Percentiles rank a stretch among this genome's conserved stretches.
These are phyloP conservation scores for Drosophila ezoana DNA, from an alignment of 2,888 invertebrate genomes.

Conservation along the genomic window DNA sequence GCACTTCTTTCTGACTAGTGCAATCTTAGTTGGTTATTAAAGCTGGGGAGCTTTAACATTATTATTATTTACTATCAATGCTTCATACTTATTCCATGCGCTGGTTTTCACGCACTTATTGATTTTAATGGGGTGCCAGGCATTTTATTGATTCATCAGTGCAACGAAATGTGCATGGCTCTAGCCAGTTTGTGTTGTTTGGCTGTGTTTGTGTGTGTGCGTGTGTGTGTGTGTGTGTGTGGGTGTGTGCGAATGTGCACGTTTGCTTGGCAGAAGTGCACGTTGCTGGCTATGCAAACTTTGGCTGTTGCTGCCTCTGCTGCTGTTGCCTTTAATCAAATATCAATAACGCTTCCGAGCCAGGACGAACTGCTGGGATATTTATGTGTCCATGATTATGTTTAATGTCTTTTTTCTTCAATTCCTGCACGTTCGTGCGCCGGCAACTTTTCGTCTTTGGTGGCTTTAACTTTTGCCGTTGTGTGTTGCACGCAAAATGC, in stretches of 20 bases:
- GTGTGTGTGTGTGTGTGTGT: conserved; percentile 7
- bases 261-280: conserved; percentile 52
- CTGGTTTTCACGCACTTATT: conserved; percentile 4
- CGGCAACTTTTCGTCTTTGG: conserved; percentile 15
- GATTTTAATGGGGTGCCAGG: conserved; percentile 39
- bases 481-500: conserved; percentile 43
- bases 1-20: too few relatives aligned
- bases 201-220: not conserved
- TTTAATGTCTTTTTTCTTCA: conserved; percentile 47
- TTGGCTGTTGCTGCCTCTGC: conserved; percentile 34
- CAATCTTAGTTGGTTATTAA: too few relatives aligned
- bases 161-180: conserved; percentile 22
- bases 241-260: conserved; percentile 5
- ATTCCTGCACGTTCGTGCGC: not conserved
- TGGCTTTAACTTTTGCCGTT: conserved; percentile 45
- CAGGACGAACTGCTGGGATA: conserved; percentile 45
- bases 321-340: conserved; percentile 59
- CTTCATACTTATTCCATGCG: not conserved
- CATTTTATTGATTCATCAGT: conserved; percentile 46
- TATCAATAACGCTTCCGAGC: conserved; percentile 54
- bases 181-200: not conserved
- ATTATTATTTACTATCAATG: not conserved
- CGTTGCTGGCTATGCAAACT: conserved; percentile 68
- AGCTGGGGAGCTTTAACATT: too few relatives aligned
- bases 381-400: conserved; percentile 67